phyloP scores from a whole-genome alignment of 2,113 vertebrate species.

The Garra rufa region DNA sequence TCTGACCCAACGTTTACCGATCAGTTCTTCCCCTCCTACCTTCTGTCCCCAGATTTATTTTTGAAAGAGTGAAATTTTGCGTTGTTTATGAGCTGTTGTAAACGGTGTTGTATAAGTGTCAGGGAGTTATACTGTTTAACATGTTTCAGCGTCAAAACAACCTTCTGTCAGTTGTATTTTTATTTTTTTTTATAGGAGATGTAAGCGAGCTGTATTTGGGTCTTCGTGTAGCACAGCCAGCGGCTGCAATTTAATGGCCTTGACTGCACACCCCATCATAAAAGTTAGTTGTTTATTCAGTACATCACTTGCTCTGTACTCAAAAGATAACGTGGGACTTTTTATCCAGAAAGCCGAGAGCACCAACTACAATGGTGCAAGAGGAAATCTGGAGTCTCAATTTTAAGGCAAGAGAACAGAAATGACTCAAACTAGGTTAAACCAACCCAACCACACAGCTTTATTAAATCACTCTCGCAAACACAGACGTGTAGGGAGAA shows the following conservation, averaged over 20 bases:
- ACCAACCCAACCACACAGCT: not conserved
- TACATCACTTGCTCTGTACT: not conserved
- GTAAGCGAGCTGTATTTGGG: not conserved
- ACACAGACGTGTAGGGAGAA: not conserved
- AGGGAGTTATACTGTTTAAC: conserved; percentile 11
- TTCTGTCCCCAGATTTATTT: not conserved
- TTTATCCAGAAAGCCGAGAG: not conserved
- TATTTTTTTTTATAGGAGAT: not conserved
- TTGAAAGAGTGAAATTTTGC: not conserved
- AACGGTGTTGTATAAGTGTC: not conserved
- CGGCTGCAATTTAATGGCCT: not conserved
- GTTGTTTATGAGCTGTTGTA: conserved; percentile 16
- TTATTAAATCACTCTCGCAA: conserved; percentile 10
- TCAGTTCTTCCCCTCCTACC: conserved; percentile 6
- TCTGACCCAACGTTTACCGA: conserved; percentile 6
- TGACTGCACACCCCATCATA: not conserved
- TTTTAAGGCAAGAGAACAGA: not conserved
- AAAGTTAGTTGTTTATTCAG: not conserved
- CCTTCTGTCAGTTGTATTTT: not conserved
- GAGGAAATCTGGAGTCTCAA: not conserved
- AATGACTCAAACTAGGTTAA: conserved; percentile 4
- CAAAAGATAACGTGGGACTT: not conserved
- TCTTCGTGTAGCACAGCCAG: not conserved
- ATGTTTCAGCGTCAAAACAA: not conserved
- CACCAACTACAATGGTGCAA: not conserved